Base-by-base conservation (phyloP, 1,140 invertebrate genomes). In the Zeugodacus cucurbitae region DNA sequence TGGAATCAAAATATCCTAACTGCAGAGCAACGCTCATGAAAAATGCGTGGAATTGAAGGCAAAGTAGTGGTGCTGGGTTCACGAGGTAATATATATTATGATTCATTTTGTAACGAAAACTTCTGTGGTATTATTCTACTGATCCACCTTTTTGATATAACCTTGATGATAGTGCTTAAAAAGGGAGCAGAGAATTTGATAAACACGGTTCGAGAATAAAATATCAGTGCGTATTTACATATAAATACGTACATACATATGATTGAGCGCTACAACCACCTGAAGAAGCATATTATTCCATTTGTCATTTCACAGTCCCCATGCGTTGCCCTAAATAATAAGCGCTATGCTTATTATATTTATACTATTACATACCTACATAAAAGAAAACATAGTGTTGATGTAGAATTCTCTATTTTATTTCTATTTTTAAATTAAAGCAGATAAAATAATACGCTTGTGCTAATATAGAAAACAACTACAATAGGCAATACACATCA, bases 61-160 rank as follows among this genome's bases (percentile, higher is more conserved):
- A 97, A 98, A 95, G 96, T 97, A 88, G 97, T 98, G 87, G 95
- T 97, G 89, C 93, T 97, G 59, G 97, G 97, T 59, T 95, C 96
- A 67, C 96, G 97, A 96, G 97, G 97, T 97, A 94, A 95, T 93
- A n/a, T 62, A n/a, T 62, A 62, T n/a, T 62, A 88, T 64, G 48
- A 74, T 82, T 82, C 74, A 82, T 48, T 41, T 74, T 20, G 22
- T 74, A 70, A 7, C 17, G 11, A 17, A 41, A 70, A 7, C 34
- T 20, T 20, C 4, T 78, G 20, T 44, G 3, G 26, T 11, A 44
- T 26, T 2, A 44, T 74, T n/a, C 32, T 11, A 11, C 44, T 48
- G 44, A 48, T 48, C 44, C 11, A 48, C 44, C 44, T 37, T 74
- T 82, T 82, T 82, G 1, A 26, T 82, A 26, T 48, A 82, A 82